Conservation (phyloP, 2,888 invertebrate species). For the Cephus pulcher region DNA sequence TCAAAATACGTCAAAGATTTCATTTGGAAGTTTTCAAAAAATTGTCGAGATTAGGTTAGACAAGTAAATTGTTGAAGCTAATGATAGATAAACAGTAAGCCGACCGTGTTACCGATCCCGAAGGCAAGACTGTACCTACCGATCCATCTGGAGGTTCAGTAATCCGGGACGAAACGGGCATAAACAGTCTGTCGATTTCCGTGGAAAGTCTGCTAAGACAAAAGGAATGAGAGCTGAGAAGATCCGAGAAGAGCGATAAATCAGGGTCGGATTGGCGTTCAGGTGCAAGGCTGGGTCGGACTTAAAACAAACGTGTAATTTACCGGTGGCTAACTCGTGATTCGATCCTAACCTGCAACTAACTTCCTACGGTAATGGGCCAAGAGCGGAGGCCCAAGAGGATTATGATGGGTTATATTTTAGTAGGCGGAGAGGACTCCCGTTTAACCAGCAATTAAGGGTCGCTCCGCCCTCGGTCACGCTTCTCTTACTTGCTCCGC, state of each 20-base stretch:
- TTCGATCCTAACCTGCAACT: conserved; percentile 38
- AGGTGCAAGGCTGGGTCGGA: conserved; percentile 36
- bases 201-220: background rate
- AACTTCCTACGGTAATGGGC: conserved; percentile 36
- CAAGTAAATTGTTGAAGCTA: no score
- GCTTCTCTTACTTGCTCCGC: conserved; percentile 38
- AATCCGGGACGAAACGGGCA: no score
- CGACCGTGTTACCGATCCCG: no score
- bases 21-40: no score
- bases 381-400: conserved; percentile 35
- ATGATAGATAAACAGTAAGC: no score
- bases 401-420: conserved; percentile 63
- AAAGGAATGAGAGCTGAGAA: conserved; percentile 1
- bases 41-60: no score
- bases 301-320: conserved; percentile 63
- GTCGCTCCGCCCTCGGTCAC: conserved; percentile 58
- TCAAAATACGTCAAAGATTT: no score
- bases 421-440: conserved; percentile 64
- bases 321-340: conserved; percentile 58
- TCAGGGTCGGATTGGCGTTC: conserved; percentile 42
- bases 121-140: no score
- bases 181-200: no score
- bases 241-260: conserved; percentile 44
- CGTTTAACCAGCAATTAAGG: conserved; percentile 65
- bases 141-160: no score